phyloP scores from a whole-genome alignment of 2,888 invertebrate genomes.

The Tenthredo amoena region DNA sequence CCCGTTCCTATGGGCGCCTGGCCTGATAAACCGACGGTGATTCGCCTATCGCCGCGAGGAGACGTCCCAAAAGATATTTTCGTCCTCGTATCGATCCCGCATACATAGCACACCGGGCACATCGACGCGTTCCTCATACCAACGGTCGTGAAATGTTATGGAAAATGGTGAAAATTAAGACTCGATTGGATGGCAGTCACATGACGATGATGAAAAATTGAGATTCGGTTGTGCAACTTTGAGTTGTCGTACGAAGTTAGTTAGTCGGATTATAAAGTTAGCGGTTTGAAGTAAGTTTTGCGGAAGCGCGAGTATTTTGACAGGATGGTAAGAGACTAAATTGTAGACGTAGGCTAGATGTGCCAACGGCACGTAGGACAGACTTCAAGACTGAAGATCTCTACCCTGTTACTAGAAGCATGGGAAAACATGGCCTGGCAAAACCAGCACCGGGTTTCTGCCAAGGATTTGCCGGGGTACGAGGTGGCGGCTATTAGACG shows the following conservation, averaged over 20 bases:
- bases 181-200: neutral
- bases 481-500: slow-evolving; percentile 68
- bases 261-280: slow-evolving; percentile 19
- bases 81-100: slow-evolving; percentile 41
- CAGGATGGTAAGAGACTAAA: slow-evolving; percentile 19
- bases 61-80: slow-evolving; percentile 40
- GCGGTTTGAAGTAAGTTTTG: neutral
- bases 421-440: neutral
- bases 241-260: slow-evolving; percentile 26
- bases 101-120: neutral
- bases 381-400: slow-evolving; percentile 18
- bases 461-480: slow-evolving; percentile 50
- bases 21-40: slow-evolving; percentile 36
- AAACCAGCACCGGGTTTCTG: neutral
- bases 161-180: neutral
- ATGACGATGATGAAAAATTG: neutral
- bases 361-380: slow-evolving; percentile 25
- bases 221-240: slow-evolving; percentile 32
- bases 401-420: neutral
- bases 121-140: neutral
- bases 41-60: slow-evolving; percentile 34
- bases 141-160: neutral
- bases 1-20: slow-evolving; percentile 44
- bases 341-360: slow-evolving; percentile 27
- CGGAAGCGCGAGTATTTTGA: slow-evolving; percentile 12